Evolutionary conservation across 1,140 invertebrate species (phyloP).

Genomic region (Mesaphorura yosii): DNA sequence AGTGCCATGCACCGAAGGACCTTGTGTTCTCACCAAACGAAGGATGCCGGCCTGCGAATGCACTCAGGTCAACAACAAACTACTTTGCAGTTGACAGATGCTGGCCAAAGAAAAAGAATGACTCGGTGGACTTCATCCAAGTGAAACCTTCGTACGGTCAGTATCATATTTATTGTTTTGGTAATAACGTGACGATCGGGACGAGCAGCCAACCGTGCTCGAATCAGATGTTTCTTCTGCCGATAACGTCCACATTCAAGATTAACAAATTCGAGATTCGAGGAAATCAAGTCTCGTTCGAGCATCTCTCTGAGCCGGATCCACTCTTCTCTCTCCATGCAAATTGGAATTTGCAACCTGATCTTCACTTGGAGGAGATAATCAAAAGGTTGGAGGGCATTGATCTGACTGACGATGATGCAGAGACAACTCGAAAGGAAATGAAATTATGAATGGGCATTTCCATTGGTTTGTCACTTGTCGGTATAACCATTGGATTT

Average conservation of each 20-base stretch:
- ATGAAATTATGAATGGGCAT: too few species aligned
- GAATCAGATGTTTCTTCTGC: background rate
- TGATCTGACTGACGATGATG: too few species aligned
- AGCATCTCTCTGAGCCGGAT: background rate
- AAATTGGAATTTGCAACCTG: constrained; percentile 11
- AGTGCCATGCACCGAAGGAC: background rate
- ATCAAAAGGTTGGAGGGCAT: too few species aligned
- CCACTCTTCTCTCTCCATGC: constrained; percentile 3
- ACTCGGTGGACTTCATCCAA: constrained; percentile 1
- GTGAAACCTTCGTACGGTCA: background rate
- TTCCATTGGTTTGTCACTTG: too few species aligned
- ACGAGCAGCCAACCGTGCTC: constrained; percentile 1
- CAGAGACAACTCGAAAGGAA: too few species aligned
- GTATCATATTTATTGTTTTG: constrained; percentile 11
- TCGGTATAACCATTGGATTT: too few species aligned
- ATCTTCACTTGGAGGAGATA: background rate
- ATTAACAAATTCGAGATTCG: constrained; percentile 12
- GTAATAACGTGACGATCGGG: constrained; percentile 6
- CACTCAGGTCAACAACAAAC: background rate
- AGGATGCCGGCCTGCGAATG: background rate
- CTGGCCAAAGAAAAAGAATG: background rate
- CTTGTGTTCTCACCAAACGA: background rate
- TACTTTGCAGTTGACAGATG: background rate
- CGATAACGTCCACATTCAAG: constrained; percentile 3
- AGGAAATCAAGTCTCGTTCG: background rate